Evolutionary conservation across 2,113 vertebrate species (phyloP).

Genomic region (Bothrops jararaca): DNA sequence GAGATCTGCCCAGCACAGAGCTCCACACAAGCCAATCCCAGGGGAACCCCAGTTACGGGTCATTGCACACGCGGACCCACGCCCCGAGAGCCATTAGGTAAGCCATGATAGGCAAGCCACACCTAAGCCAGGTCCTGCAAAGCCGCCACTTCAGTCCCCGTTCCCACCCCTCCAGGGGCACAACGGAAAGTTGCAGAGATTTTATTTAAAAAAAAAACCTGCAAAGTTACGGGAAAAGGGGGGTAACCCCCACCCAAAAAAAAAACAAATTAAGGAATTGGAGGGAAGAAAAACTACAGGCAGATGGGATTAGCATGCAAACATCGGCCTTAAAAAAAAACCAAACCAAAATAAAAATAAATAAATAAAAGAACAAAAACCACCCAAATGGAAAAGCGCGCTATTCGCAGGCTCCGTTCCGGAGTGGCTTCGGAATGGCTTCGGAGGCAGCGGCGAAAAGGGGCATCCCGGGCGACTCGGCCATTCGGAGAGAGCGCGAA

Average conservation of each 20-base stretch:
- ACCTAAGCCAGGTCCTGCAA: neutral
- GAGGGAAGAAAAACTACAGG: neutral
- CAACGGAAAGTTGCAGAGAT: neutral
- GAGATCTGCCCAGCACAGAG: neutral
- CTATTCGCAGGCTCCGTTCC: neutral
- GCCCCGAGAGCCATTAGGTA: neutral
- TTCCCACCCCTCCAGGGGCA: neutral
- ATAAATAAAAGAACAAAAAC: too few species aligned
- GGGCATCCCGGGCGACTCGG: too few species aligned
- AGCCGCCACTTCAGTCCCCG: neutral
- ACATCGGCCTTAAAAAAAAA: neutral
- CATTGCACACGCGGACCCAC: neutral
- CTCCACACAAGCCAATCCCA: neutral
- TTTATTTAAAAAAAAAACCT: neutral
- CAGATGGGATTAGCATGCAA: neutral
- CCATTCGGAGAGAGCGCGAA: neutral
- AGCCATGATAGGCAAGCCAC: neutral
- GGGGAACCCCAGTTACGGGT: neutral
- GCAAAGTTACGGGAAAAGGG: neutral
- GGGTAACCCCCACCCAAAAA: too few species aligned
- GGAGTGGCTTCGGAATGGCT: neutral
- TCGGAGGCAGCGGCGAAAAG: neutral
- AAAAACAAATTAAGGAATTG: neutral
- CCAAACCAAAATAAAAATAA: neutral
- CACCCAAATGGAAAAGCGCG: neutral